Percentiles rank a stretch among this genome's conserved stretches.
Evolutionary conservation across 2,113 vertebrate genomes (phyloP).

Genomic region (Boulengeromyrus knoepffleri): DNA sequence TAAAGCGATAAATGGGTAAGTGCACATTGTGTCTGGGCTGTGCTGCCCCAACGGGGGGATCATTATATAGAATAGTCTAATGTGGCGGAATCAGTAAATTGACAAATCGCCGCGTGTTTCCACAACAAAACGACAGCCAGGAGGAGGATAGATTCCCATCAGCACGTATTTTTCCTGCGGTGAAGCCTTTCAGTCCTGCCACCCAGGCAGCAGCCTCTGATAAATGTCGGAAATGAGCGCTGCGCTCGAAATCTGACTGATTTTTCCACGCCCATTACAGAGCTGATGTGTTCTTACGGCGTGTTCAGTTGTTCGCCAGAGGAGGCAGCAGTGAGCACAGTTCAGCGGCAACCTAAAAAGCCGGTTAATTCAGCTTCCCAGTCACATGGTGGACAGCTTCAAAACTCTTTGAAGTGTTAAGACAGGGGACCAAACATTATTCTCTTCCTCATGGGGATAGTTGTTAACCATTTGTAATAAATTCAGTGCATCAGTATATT

Average conservation of each 20-base stretch:
- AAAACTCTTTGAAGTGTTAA: background rate
- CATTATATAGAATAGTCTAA: background rate
- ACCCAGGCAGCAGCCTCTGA: background rate
- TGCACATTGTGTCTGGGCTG: background rate
- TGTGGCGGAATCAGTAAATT: background rate
- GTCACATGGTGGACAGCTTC: background rate
- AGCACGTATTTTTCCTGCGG: background rate
- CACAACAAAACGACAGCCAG: background rate
- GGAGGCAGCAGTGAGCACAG: slow-evolving; percentile 14
- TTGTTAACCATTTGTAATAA: background rate
- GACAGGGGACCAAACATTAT: slow-evolving; percentile 4
- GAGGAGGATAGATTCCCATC: background rate
- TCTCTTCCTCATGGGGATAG: background rate
- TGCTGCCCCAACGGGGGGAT: background rate
- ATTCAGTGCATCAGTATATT: background rate
- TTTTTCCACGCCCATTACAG: background rate
- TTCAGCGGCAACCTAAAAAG: background rate
- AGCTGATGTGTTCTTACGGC: background rate
- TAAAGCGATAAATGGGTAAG: background rate
- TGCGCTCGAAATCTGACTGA: background rate
- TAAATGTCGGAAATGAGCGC: background rate
- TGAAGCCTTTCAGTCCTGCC: background rate
- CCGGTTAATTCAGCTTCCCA: background rate
- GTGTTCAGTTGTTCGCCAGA: background rate
- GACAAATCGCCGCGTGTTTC: background rate